A percentile compares a stretch with the other conserved stretches of the same genome.
phyloP scores from a whole-genome alignment of 2,888 invertebrate species.

The Drosophila nr. medialis region DNA sequence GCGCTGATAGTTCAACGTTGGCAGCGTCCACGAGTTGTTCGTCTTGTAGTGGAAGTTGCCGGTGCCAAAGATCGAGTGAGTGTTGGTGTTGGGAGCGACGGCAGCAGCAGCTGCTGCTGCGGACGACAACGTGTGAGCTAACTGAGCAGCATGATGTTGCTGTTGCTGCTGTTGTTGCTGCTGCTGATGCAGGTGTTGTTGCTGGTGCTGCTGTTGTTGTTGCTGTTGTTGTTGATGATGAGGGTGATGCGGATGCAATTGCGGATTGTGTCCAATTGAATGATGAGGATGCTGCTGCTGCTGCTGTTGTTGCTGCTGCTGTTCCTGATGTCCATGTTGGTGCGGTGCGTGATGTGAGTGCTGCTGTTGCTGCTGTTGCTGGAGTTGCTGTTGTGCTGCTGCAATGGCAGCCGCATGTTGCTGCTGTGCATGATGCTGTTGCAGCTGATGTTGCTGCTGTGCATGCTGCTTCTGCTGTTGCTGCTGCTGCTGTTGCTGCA shows the following conservation, averaged over 20 bases:
- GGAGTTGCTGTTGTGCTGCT: slow-evolving; percentile 67
- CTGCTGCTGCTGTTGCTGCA: slow-evolving; percentile 53
- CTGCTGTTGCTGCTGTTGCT: slow-evolving; percentile 60
- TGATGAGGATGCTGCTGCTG: slow-evolving; percentile 65
- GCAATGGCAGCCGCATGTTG: slow-evolving; percentile 68
- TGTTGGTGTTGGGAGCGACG: slow-evolving; percentile 71
- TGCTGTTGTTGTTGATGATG: slow-evolving; percentile 66
- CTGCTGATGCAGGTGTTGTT: slow-evolving; percentile 64
- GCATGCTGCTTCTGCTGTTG: slow-evolving; percentile 53
- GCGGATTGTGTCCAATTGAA: slow-evolving; percentile 52
- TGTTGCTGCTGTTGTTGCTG: slow-evolving; percentile 63
- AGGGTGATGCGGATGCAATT: slow-evolving; percentile 55
- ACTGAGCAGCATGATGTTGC: slow-evolving; percentile 72
- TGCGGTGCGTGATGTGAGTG: slow-evolving; percentile 69
- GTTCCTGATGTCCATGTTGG: slow-evolving; percentile 64
- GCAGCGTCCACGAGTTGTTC: slow-evolving; percentile 84
- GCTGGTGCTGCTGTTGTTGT: slow-evolving; percentile 64
- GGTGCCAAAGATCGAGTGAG: slow-evolving; percentile 84
- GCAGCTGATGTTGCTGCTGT: slow-evolving; percentile 64
- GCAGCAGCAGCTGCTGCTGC: slow-evolving; percentile 72
- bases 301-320: slow-evolving; percentile 64
- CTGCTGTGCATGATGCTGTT: slow-evolving; percentile 76
- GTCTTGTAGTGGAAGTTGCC: slow-evolving; percentile 84
- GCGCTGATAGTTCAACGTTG: slow-evolving; percentile 83
- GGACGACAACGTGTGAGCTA: slow-evolving; percentile 77